Percentiles rank a stretch among this genome's conserved stretches.
These are phyloP conservation scores for Dasypogon diadema DNA, from an alignment of 2,888 invertebrate species.

Conservation along the genomic window DNA sequence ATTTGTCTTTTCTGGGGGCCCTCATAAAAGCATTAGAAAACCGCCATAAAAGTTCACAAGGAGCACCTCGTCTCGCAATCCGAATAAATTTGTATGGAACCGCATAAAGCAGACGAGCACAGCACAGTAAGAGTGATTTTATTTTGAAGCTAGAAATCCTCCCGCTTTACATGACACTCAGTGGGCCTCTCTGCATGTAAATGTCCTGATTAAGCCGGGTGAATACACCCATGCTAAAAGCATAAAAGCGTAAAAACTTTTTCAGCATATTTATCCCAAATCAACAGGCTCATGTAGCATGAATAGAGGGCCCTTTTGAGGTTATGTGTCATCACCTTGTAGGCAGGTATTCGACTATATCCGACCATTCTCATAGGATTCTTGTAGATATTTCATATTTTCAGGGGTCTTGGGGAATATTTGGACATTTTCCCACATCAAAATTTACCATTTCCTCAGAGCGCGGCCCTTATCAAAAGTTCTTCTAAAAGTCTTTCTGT, in stretches of 20 bases:
- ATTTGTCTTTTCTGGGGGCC: slow-evolving; percentile 17
- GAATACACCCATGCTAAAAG: background rate
- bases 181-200: slow-evolving; percentile 20
- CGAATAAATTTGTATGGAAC: slow-evolving; percentile 27
- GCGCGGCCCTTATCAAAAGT: background rate
- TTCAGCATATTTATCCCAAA: slow-evolving; percentile 17
- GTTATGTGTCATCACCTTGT: slow-evolving; percentile 14
- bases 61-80: slow-evolving; percentile 1
- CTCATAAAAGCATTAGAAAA: slow-evolving; percentile 34
- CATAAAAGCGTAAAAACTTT: slow-evolving; percentile 5
- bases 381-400: background rate
- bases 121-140: slow-evolving; percentile 20
- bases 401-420: background rate
- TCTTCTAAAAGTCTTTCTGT: background rate
- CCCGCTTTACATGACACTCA: slow-evolving; percentile 37
- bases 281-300: slow-evolving; percentile 13
- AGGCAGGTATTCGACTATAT: background rate
- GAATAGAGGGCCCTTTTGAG: slow-evolving; percentile 1
- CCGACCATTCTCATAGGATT: background rate
- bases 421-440: background rate
- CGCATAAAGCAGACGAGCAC: slow-evolving; percentile 6
- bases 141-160: slow-evolving; percentile 9
- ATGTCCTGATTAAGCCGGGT: slow-evolving; percentile 3
- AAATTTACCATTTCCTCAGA: background rate
- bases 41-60: slow-evolving; percentile 30